Evolutionary conservation across 2,113 vertebrate species (phyloP).

Genomic region (Aplodontia rufa): DNA sequence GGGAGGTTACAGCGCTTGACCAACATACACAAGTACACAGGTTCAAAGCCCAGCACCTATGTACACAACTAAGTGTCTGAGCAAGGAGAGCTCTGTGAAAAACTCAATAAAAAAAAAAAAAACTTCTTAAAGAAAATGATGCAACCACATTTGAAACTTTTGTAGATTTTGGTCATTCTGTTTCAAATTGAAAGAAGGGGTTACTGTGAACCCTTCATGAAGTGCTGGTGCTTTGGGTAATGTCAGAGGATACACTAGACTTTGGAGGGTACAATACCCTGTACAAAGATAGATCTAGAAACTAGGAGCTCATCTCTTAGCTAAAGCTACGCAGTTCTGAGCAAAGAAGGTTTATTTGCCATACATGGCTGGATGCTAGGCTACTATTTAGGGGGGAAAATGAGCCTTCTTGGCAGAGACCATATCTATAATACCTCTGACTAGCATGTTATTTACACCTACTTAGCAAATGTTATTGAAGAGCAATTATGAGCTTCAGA

Average conservation of each 20-base stretch:
- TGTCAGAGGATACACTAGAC: too few species aligned
- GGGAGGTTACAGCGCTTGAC: too few species aligned
- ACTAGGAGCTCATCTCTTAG: background rate
- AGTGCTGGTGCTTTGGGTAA: background rate
- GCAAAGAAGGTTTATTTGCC: background rate
- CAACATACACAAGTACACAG: too few species aligned
- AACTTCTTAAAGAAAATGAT: background rate
- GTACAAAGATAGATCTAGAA: background rate
- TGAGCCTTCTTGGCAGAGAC: background rate
- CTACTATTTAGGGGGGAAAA: background rate
- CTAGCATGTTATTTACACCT: background rate
- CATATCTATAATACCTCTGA: background rate
- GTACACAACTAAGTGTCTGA: too few species aligned
- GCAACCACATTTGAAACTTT: background rate
- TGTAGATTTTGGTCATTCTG: background rate
- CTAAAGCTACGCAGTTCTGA: background rate
- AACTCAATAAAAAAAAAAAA: too few species aligned
- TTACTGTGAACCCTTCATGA: background rate
- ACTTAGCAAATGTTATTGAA: slow-evolving; percentile 35
- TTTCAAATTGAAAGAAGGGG: background rate
- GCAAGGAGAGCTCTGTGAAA: too few species aligned
- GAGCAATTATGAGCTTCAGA: background rate
- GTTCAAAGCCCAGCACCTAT: too few species aligned
- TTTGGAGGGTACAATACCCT: background rate
- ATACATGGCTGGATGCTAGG: background rate